phyloP scores from a whole-genome alignment of 2,797 vertebrate species.

The Prionace glauca region DNA sequence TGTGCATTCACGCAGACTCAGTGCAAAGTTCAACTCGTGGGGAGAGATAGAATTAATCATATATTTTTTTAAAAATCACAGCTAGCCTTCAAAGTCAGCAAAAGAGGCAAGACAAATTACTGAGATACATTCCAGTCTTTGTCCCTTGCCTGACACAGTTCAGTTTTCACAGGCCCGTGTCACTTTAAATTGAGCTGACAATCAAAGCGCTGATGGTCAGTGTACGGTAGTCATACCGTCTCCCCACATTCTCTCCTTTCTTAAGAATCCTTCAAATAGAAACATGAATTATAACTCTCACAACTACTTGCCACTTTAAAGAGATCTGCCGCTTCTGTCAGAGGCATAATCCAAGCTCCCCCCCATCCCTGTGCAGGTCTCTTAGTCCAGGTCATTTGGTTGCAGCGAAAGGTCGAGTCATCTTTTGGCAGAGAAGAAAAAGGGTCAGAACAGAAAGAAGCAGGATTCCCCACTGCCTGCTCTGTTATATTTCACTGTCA shows the following conservation, averaged over 20 bases:
- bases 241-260: background rate
- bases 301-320: background rate
- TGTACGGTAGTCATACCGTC: background rate
- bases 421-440: background rate
- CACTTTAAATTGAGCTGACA: background rate
- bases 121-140: background rate
- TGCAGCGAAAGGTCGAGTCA: conserved; percentile 15
- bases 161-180: background rate
- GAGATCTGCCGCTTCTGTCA: background rate
- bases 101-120: background rate
- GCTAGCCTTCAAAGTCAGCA: background rate
- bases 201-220: background rate
- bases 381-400: conserved; percentile 18
- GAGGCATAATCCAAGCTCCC: background rate
- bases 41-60: background rate
- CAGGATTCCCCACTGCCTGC: background rate
- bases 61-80: background rate
- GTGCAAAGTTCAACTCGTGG: background rate
- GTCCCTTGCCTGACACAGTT: background rate
- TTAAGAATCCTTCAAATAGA: conserved; percentile 16
- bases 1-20: background rate
- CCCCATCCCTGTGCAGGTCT: background rate
- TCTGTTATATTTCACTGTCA: conserved; percentile 2
- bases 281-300: conserved; percentile 1
- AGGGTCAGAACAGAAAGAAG: background rate